Evolutionary conservation across 2,113 vertebrate species (phyloP).

Genomic region (Benitochromis conjunctus): DNA sequence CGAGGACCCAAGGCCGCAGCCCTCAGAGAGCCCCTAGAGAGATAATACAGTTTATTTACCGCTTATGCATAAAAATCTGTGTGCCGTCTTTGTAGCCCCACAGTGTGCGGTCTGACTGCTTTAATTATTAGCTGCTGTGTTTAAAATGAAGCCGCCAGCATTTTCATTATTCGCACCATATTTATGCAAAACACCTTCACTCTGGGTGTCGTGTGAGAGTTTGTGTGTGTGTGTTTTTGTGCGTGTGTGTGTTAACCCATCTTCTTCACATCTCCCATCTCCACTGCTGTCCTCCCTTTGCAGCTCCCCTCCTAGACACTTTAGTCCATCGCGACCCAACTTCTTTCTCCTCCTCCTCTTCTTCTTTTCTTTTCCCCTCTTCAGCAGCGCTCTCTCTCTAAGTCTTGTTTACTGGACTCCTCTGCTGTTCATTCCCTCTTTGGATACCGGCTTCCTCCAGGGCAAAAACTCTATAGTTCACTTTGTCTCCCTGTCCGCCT

Average conservation of each 20-base stretch:
- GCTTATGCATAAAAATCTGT: constrained; percentile 36
- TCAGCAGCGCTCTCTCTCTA: constrained; percentile 32
- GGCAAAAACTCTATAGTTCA: constrained; percentile 56
- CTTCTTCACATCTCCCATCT: not conserved
- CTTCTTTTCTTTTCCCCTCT: constrained; percentile 9
- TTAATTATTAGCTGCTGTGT: constrained; percentile 62
- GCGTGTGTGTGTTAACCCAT: not conserved
- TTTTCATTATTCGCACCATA: constrained; percentile 44
- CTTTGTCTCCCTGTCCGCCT: constrained; percentile 57
- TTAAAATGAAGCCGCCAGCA: constrained; percentile 55
- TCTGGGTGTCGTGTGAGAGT: not conserved
- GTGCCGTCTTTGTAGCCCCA: constrained; percentile 25
- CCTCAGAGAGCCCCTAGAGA: constrained; percentile 33
- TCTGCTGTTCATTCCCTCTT: constrained; percentile 44
- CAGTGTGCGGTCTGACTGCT: constrained; percentile 47
- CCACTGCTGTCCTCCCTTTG: not conserved
- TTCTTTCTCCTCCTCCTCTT: not conserved
- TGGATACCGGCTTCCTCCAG: constrained; percentile 48
- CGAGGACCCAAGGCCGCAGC: constrained; percentile 21
- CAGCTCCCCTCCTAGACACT: not conserved
- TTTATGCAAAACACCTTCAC: constrained; percentile 51
- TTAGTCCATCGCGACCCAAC: not conserved
- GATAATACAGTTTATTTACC: constrained; percentile 49
- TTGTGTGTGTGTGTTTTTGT: not conserved
- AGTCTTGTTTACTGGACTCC: constrained; percentile 51